Base-by-base conservation (phyloP, 2,888 invertebrate genomes). In the Agrochola lota region DNA sequence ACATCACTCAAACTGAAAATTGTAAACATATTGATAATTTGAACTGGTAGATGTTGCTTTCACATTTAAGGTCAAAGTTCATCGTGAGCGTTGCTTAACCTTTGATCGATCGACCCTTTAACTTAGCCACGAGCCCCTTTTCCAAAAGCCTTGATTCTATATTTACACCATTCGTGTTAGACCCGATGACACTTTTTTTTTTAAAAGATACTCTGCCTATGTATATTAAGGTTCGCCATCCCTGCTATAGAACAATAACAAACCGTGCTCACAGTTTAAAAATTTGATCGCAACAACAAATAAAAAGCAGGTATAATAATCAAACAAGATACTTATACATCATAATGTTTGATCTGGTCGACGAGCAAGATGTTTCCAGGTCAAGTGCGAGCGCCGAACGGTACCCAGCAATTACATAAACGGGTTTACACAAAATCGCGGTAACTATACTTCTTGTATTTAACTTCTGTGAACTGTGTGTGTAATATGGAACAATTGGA, bases 371-470 rank as follows among this genome's bases (percentile, higher is more conserved):
- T 87, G 86, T 86, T 91, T 90, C 86, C 90, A 89, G 91, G 91
- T 92, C 91, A 90, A 89, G 89, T 92, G 92, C 92, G 91, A 90
- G 86, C 87, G 83, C 88, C 90, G 84, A 92, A 92, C 93, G 90
- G 91, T 92, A 91, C 89, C 86, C 85, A 78, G 90, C 90, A 92
- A 93, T 93, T 92, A 92, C 89, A 90, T 91, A 91, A 92, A 93
- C 91, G 86, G 87, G 89, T 90, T 91, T 87, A 89, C 86, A 91
- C 88, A 78, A 88, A 89, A 88, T 83, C 80, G 69, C 85, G 82
- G 85, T 85, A 88, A 77, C 82, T 69, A 84, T 84, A 78, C 81
- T 59, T 35, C 71, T 81, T 80, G 57, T 63, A 69, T 66, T 79
- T 78, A 77, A 85, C 82, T 77, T 73, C 69, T 63, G 60, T 66